phyloP scores from a whole-genome alignment of 2,113 vertebrate genomes.

The Pholis gunnellus region DNA sequence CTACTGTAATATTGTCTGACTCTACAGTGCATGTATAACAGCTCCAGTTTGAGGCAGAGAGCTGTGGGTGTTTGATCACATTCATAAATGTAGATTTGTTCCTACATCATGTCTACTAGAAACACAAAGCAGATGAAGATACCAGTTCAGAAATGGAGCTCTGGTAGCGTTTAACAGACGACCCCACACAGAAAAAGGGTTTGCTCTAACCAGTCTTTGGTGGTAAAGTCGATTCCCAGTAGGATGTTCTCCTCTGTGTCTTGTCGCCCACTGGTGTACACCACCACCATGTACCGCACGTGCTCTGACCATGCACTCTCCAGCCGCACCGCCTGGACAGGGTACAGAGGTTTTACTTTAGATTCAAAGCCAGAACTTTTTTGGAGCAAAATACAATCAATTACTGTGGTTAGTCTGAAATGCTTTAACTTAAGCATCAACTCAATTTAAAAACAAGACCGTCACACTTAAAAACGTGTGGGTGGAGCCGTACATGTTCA shows the following conservation, averaged over 20 bases:
- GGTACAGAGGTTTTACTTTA: neutral
- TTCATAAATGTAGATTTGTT: neutral
- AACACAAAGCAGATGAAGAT: conserved; percentile 2
- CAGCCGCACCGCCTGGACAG: conserved; percentile 90
- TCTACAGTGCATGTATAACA: neutral
- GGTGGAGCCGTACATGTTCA: neutral
- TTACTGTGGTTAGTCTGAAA: neutral
- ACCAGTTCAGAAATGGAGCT: neutral
- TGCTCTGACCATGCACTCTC: conserved; percentile 95
- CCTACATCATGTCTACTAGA: neutral
- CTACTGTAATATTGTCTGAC: neutral
- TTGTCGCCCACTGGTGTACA: conserved; percentile 94
- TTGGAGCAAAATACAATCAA: neutral
- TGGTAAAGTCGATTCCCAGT: conserved; percentile 96
- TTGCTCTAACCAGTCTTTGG: conserved; percentile 91
- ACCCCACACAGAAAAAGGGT: neutral
- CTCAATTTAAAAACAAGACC: neutral
- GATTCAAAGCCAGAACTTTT: conserved; percentile 6
- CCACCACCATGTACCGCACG: conserved; percentile 97
- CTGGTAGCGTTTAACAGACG: neutral
- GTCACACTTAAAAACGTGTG: conserved; percentile 2
- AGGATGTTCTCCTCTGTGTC: conserved; percentile 97
- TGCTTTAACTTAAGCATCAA: neutral
- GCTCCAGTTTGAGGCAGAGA: neutral
- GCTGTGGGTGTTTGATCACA: neutral